phyloP scores from a whole-genome alignment of 2,113 vertebrate species.

The Aleadryas rufinucha region DNA sequence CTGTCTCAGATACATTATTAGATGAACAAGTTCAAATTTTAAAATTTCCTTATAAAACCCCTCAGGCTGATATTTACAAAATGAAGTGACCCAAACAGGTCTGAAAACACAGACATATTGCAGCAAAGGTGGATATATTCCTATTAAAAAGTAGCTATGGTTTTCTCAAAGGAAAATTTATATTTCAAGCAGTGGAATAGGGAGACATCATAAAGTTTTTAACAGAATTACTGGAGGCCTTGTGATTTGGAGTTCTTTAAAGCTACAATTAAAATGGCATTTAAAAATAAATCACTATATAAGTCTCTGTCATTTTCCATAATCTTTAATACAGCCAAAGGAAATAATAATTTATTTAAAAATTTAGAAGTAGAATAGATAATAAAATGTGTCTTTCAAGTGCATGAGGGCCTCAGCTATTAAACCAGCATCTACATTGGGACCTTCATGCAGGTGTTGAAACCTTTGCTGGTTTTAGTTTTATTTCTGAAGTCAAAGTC shows the following conservation, averaged over 20 bases:
- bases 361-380: background rate
- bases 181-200: background rate
- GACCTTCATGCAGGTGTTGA: background rate
- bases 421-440: background rate
- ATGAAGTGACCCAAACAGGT: background rate
- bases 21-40: background rate
- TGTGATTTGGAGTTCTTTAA: conserved; percentile 10
- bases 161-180: conserved; percentile 3
- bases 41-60: background rate
- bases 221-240: conserved; percentile 27
- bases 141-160: background rate
- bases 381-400: background rate
- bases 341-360: background rate
- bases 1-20: background rate
- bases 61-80: background rate
- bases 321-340: background rate
- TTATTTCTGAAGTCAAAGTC: background rate
- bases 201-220: conserved; percentile 2
- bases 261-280: background rate
- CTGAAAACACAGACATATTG: background rate
- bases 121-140: background rate
- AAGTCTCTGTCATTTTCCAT: background rate
- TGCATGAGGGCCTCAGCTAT: background rate
- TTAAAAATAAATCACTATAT: conserved; percentile 16
- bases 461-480: background rate